Conservation (phyloP, 2,888 invertebrate species). For the Acleris emargana region DNA sequence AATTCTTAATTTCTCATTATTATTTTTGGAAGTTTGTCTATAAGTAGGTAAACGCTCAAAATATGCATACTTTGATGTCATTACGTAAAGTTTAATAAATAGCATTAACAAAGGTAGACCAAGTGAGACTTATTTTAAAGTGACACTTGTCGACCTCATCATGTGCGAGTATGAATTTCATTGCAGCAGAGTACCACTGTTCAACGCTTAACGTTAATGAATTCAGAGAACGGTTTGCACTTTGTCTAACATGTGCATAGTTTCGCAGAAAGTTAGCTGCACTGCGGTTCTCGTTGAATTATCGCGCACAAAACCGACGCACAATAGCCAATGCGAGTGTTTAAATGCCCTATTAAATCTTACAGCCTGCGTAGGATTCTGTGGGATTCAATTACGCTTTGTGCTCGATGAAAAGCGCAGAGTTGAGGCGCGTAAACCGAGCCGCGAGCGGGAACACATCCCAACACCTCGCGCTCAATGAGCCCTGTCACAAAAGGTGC, state of each 20-base stretch:
- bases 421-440: conserved; percentile 77
- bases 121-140: no score
- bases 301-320: conserved; percentile 78
- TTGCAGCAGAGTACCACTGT: conserved; percentile 16
- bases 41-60: no score
- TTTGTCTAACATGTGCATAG: conserved; percentile 66
- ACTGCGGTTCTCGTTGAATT: conserved; percentile 77
- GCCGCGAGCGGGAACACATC: conserved; percentile 77
- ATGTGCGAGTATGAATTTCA: not conserved
- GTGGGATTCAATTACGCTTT: conserved; percentile 84
- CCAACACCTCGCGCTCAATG: conserved; percentile 82
- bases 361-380: conserved; percentile 81
- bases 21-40: no score
- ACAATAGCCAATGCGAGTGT: conserved; percentile 83
- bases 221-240: conserved; percentile 63
- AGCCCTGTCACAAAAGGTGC: conserved; percentile 82
- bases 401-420: conserved; percentile 80
- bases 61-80: no score
- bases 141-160: no score
- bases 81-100: no score
- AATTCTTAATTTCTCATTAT: no score
- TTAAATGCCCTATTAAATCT: conserved; percentile 84
- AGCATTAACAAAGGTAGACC: no score
- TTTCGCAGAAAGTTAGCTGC: conserved; percentile 73
- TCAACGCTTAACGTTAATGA: conserved; percentile 48